Conservation (phyloP, 2,113 vertebrate genomes). For the Serranochromis macrocephalus region DNA sequence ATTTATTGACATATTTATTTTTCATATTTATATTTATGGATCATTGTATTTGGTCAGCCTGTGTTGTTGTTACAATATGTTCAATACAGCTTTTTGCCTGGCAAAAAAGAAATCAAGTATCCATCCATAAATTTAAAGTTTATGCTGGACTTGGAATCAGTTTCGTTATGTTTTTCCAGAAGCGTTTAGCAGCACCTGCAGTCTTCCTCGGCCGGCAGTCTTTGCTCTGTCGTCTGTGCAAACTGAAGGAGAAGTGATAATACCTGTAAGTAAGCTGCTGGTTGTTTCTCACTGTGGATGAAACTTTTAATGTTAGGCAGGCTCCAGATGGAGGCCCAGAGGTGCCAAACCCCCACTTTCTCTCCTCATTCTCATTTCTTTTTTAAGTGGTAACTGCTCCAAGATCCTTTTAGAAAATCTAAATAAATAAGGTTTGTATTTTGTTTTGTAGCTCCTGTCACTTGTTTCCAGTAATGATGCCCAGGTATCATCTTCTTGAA, state of each 20-base stretch:
- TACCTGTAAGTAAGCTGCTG: neutral
- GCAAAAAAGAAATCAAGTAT: neutral
- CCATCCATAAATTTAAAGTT: neutral
- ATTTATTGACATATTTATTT: neutral
- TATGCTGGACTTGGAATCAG: neutral
- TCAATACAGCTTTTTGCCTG: neutral
- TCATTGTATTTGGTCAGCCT: neutral
- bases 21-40: neutral
- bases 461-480: neutral
- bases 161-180: neutral
- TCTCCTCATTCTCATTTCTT: neutral
- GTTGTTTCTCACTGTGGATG: neutral
- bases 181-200: neutral
- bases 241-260: neutral
- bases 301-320: neutral
- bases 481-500: neutral
- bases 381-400: neutral
- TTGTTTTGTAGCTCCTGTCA: neutral
- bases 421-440: neutral
- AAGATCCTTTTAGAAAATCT: neutral
- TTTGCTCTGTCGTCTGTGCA: neutral
- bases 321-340: neutral
- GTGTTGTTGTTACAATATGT: neutral
- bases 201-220: neutral
- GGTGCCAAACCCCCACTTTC: neutral